A percentile compares a stretch with the other conserved stretches of the same genome.
Evolutionary conservation across 2,888 invertebrate genomes (phyloP).

Genomic region (Hanleya hanleyi): DNA sequence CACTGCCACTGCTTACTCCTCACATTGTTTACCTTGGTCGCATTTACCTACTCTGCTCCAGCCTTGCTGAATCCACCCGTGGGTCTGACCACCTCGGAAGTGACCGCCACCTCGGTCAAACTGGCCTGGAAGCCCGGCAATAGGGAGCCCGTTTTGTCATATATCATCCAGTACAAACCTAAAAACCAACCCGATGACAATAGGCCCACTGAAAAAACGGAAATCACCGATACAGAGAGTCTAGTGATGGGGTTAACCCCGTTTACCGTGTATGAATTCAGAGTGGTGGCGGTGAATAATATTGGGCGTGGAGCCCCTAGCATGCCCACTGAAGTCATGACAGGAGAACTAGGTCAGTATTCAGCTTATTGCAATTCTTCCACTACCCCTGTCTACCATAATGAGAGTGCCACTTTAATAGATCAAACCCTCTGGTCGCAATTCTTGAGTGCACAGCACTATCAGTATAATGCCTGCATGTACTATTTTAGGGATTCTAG

Average conservation of each 20-base stretch:
- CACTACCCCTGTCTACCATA: too few relatives aligned
- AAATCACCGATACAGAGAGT: constrained; percentile 94
- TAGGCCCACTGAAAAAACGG: constrained; percentile 89
- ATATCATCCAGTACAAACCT: constrained; percentile 97
- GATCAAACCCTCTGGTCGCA: too few relatives aligned
- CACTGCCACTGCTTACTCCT: not conserved
- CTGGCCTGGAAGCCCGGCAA: constrained; percentile 85
- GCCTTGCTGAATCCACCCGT: constrained; percentile 93
- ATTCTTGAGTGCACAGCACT: too few relatives aligned
- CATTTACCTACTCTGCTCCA: constrained; percentile 71
- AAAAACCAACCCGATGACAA: constrained; percentile 80
- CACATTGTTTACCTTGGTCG: not conserved
- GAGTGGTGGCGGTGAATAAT: constrained; percentile 94
- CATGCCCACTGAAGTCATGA: constrained; percentile 90
- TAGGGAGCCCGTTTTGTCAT: constrained; percentile 87
- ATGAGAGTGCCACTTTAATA: too few relatives aligned
- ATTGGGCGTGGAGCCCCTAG: constrained; percentile 95
- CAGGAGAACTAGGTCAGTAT: constrained; percentile 92
- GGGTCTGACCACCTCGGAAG: constrained; percentile 91
- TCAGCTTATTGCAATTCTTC: not conserved
- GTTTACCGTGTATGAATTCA: constrained; percentile 97
- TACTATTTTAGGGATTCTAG: too few relatives aligned
- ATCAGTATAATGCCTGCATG: too few relatives aligned
- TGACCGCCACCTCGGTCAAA: constrained; percentile 93
- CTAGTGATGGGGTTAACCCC: constrained; percentile 87